phyloP scores from a whole-genome alignment of 2,797 vertebrate genomes.

The Pempheris klunzingeri region DNA sequence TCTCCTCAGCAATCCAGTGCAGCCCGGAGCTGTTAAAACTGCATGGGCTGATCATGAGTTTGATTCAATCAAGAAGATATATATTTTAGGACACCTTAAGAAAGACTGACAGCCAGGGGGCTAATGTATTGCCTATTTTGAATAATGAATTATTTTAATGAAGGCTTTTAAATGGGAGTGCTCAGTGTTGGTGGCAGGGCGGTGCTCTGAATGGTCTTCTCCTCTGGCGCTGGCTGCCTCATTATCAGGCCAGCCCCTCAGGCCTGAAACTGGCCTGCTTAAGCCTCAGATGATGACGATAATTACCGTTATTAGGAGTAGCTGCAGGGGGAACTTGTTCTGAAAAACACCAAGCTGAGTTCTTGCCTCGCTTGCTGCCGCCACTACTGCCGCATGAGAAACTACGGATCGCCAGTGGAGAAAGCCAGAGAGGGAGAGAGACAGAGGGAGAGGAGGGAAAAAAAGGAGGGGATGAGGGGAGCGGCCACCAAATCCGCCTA shows the following conservation, averaged over 20 bases:
- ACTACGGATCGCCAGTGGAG: conserved; percentile 77
- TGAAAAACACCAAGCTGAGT: conserved; percentile 84
- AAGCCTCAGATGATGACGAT: conserved; percentile 86
- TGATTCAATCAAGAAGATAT: conserved; percentile 79
- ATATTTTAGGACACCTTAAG: conserved; percentile 82
- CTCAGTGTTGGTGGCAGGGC: conserved; percentile 75
- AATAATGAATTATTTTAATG: conserved; percentile 89
- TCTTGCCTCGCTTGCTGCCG: conserved; percentile 67
- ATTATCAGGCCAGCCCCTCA: conserved; percentile 85
- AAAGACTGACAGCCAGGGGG: conserved; percentile 76
- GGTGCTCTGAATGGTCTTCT: conserved; percentile 78
- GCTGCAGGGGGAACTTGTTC: conserved; percentile 88
- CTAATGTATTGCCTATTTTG: conserved; percentile 82
- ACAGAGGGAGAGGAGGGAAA: conserved; percentile 63
- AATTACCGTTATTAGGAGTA: conserved; percentile 90
- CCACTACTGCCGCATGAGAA: conserved; percentile 69
- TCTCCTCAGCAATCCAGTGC: conserved; percentile 56
- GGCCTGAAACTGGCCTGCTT: conserved; percentile 88
- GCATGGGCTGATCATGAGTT: conserved; percentile 73
- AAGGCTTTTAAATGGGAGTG: conserved; percentile 82
- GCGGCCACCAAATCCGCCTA: conserved; percentile 87
- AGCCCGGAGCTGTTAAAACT: conserved; percentile 70
- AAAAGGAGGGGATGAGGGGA: conserved; percentile 76
- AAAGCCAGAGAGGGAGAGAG: conserved; percentile 70
- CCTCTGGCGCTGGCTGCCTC: conserved; percentile 80